Evolutionary conservation across 2,797 vertebrate species (phyloP).

Genomic region (Enteromius viviparus): DNA sequence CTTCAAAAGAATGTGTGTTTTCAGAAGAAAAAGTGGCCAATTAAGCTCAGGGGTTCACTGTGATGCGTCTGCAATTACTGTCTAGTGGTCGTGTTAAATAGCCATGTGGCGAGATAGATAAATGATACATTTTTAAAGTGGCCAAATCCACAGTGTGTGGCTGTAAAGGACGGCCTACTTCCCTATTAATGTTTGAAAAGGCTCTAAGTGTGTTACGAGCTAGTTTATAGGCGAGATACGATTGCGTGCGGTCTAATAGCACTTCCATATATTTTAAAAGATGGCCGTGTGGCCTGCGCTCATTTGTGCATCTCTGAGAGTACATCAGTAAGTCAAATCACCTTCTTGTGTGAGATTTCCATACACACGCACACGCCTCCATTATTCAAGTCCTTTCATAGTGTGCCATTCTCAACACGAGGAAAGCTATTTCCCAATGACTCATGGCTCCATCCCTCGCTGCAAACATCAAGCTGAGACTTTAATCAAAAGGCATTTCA

Average conservation of each 20-base stretch:
- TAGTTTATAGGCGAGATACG: conserved; percentile 1
- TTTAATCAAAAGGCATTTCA: conserved; percentile 54
- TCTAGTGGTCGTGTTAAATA: conserved; percentile 57
- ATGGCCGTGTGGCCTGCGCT: background rate
- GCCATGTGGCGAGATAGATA: conserved; percentile 34
- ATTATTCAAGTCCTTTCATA: conserved; percentile 41
- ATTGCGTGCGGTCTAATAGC: conserved; percentile 23
- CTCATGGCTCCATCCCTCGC: conserved; percentile 46
- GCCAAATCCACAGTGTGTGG: conserved; percentile 20
- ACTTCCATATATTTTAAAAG: conserved; percentile 12
- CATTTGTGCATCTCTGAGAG: conserved; percentile 35
- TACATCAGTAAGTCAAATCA: conserved; percentile 36
- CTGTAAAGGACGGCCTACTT: background rate
- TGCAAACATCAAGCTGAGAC: conserved; percentile 54
- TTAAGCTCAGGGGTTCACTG: conserved; percentile 56
- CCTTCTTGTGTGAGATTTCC: conserved; percentile 26
- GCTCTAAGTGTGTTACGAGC: conserved; percentile 39
- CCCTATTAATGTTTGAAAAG: conserved; percentile 53
- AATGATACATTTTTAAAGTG: conserved; percentile 43
- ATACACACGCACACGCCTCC: background rate
- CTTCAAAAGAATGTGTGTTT: conserved; percentile 65
- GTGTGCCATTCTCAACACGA: conserved; percentile 36
- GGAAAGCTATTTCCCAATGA: conserved; percentile 46
- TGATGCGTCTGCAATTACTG: conserved; percentile 65
- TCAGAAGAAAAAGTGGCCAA: conserved; percentile 64